phyloP scores from a whole-genome alignment of 2,888 invertebrate genomes.

The Phyllotreta striolata region DNA sequence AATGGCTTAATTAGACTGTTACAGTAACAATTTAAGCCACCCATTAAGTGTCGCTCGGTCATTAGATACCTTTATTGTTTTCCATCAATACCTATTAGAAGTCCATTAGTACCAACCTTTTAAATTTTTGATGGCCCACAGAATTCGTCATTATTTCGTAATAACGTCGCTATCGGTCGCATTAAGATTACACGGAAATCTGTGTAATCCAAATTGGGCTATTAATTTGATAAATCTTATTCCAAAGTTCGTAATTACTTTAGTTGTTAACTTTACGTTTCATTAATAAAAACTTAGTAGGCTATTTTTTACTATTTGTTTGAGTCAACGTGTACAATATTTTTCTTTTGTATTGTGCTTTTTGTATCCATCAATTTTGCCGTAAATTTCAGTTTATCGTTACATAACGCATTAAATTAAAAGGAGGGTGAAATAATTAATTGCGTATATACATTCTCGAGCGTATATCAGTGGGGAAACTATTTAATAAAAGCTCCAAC shows the following conservation, averaged over 20 bases:
- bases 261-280: background rate
- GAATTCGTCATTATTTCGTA: conserved; percentile 2
- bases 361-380: too few species aligned
- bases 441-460: background rate
- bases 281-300: too few species aligned
- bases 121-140: conserved; percentile 1
- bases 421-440: conserved; percentile 6
- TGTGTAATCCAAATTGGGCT: conserved; percentile 5
- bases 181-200: conserved; percentile 9
- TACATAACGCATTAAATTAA: too few species aligned
- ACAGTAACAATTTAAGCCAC: conserved; percentile 4
- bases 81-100: conserved; percentile 5
- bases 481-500: conserved; percentile 10
- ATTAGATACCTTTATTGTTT: conserved; percentile 9
- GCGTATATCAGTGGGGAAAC: background rate
- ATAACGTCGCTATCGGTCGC: conserved; percentile 1
- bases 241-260: conserved; percentile 5
- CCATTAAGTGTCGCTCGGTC: conserved; percentile 5
- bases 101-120: conserved; percentile 2
- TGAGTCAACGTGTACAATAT: too few species aligned
- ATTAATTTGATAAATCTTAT: conserved; percentile 8
- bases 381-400: too few species aligned
- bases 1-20: conserved; percentile 12
- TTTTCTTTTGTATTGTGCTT: conserved; percentile 6
- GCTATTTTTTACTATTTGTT: too few species aligned